Percentiles rank a stretch among this genome's conserved stretches.
phyloP scores from a whole-genome alignment of 2,888 invertebrate genomes.

The Clepsis dumicolana region DNA sequence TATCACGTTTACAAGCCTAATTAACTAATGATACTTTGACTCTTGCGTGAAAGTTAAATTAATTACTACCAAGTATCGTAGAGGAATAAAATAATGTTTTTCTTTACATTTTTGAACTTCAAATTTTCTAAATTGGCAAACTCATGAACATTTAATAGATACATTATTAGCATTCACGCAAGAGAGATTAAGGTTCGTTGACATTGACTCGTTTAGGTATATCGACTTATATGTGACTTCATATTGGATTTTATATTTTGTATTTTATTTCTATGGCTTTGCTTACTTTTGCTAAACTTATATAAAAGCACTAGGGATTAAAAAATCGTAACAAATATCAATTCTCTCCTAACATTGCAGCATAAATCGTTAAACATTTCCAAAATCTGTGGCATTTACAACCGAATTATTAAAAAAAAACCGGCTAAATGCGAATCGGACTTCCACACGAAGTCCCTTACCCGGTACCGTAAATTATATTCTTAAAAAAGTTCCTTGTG shows the following conservation, averaged over 20 bases:
- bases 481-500: too few species aligned
- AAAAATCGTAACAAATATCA: neutral
- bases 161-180: neutral
- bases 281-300: neutral
- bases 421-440: too few species aligned
- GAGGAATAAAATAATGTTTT: neutral
- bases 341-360: too few species aligned
- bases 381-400: too few species aligned
- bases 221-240: neutral
- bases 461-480: too few species aligned
- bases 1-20: conserved; percentile 27
- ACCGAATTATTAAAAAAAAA: too few species aligned
- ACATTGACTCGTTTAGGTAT: neutral
- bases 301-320: neutral
- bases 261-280: neutral
- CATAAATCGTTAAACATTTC: too few species aligned
- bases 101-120: neutral
- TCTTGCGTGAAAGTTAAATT: neutral
- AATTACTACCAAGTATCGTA: neutral
- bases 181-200: neutral
- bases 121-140: neutral
- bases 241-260: neutral
- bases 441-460: too few species aligned
- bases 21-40: neutral
- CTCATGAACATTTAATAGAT: neutral